A percentile compares a stretch with the other conserved stretches of the same genome.
Evolutionary conservation across 1,140 invertebrate species (phyloP).

Genomic region (Drosophila murphyi): DNA sequence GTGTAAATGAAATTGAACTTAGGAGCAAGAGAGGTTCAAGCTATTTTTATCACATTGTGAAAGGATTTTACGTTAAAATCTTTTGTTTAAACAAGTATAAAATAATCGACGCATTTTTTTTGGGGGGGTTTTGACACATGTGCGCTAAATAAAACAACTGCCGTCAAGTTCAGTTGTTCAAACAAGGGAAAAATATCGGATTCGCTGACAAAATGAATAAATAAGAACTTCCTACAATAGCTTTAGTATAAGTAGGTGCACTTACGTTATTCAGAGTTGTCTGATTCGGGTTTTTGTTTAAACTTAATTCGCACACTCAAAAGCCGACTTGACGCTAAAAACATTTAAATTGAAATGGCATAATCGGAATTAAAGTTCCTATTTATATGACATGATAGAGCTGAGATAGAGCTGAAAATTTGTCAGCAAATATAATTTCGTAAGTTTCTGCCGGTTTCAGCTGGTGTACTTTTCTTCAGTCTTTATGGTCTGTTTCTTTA

Average conservation of each 20-base stretch:
- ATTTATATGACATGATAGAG: constrained; percentile 39
- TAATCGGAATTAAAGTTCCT: constrained; percentile 25
- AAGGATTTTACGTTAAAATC: neutral
- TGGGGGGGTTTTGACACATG: neutral
- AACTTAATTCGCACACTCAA: neutral
- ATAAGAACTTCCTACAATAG: constrained; percentile 6
- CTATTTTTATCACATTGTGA: constrained; percentile 2
- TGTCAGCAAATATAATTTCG: constrained; percentile 36
- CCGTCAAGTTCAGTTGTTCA: constrained; percentile 37
- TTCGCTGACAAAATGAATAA: constrained; percentile 31
- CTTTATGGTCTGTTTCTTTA: constrained; percentile 33
- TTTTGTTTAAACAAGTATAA: neutral
- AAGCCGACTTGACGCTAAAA: constrained; percentile 18
- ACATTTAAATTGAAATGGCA: constrained; percentile 31
- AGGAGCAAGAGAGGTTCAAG: neutral
- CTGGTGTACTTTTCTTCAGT: constrained; percentile 57
- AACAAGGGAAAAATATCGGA: constrained; percentile 28
- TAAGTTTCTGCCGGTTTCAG: constrained; percentile 39
- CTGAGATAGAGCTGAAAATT: constrained; percentile 3
- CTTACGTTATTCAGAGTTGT: constrained; percentile 31
- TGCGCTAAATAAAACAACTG: neutral
- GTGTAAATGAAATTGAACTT: neutral
- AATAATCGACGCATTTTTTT: constrained; percentile 10
- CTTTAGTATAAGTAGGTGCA: constrained; percentile 14
- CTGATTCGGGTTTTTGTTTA: neutral